phyloP scores from a whole-genome alignment of 2,797 vertebrate genomes.

The Melanitta fusca region DNA sequence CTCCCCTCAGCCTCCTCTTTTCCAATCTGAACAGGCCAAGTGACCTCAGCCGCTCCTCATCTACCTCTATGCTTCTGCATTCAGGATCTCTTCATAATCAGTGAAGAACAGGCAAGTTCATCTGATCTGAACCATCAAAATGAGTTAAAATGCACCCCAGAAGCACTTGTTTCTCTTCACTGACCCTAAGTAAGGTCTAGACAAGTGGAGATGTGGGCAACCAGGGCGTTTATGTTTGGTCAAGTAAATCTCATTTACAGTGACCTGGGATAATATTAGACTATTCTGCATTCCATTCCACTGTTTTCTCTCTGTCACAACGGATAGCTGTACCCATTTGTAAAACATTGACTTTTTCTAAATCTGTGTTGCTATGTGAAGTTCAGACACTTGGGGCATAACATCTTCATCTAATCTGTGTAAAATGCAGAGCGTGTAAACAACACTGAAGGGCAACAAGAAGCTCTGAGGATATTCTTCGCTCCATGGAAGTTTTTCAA shows the following conservation, averaged over 20 bases:
- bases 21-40: too few species aligned
- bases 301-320: not conserved
- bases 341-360: not conserved
- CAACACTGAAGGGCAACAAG: not conserved
- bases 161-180: not conserved
- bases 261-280: not conserved
- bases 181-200: not conserved
- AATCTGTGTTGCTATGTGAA: not conserved
- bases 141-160: not conserved
- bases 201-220: not conserved
- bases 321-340: not conserved
- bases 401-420: not conserved
- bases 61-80: not conserved
- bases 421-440: not conserved
- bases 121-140: not conserved
- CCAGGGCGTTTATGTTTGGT: not conserved
- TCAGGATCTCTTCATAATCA: not conserved
- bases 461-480: not conserved
- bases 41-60: not conserved
- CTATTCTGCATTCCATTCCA: not conserved
- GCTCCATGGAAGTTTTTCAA: not conserved
- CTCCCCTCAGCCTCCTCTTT: too few species aligned
- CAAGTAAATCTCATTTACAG: not conserved
- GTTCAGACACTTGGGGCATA: not conserved
- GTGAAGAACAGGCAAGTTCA: not conserved